Percentiles rank a stretch among this genome's conserved stretches.
Evolutionary conservation across 2,888 invertebrate genomes (phyloP).

Genomic region (Drosophila melanosoma): DNA sequence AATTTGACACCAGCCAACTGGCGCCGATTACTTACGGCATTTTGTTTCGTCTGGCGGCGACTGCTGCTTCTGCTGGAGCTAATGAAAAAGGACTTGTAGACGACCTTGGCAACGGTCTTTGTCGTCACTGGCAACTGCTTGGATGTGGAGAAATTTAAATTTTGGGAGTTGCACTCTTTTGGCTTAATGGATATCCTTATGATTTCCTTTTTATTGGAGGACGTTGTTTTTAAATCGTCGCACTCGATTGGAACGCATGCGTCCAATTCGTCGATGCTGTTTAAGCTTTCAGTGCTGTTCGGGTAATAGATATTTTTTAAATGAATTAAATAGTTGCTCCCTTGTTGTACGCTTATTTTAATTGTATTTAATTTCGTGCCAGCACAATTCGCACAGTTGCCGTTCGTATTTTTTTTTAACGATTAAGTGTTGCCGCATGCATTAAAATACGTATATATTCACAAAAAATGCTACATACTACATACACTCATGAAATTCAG

Average conservation of each 20-base stretch:
- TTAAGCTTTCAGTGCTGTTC: constrained; percentile 17
- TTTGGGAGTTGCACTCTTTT: background rate
- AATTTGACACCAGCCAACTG: constrained; percentile 10
- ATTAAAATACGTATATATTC: background rate
- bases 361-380: constrained; percentile 11
- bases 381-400: background rate
- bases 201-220: constrained; percentile 23
- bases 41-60: background rate
- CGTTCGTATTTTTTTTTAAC: constrained; percentile 13
- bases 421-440: constrained; percentile 10
- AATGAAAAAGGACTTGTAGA: constrained; percentile 2
- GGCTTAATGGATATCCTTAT: background rate
- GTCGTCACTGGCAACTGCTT: constrained; percentile 1
- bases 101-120: constrained; percentile 23
- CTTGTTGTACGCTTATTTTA: constrained; percentile 51
- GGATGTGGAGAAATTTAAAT: background rate
- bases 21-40: constrained; percentile 35
- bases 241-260: constrained; percentile 4
- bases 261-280: constrained; percentile 1
- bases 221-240: constrained; percentile 3
- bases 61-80: background rate
- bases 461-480: background rate
- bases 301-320: constrained; percentile 20
- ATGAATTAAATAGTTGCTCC: constrained; percentile 16
- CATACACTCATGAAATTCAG: background rate